Base-by-base conservation (phyloP, 35 echinoderm and acorn worm species). In the Lytechinus pictus region DNA sequence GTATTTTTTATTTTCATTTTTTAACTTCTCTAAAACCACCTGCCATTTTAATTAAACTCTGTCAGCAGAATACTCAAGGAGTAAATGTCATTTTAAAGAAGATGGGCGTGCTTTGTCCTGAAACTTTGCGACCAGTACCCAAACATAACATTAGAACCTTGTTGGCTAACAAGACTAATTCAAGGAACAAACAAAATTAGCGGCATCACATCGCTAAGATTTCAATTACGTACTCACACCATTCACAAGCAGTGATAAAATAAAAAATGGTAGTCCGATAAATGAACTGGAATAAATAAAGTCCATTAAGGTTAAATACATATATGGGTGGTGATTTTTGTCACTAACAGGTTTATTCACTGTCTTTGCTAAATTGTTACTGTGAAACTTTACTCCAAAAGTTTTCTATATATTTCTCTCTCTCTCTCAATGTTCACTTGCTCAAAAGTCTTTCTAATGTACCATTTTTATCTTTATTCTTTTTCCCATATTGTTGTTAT, bases 111-210 rank as follows among this genome's bases (percentile, higher is more conserved):
- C 88, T 90, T 90, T 90, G 88, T 90, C 28, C 52, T 21, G 24
- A 90, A 90, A 54, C 88, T 90, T 54, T 16, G 52, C 9, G 27
- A 89, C 27, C 87, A 33, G 88, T 54, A 44, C 88, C 29, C 88
- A 90, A 90, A 90, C 27, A 51, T 14, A 54, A 90, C 28, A 90
- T 90, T 90, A 90, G 29, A 33, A 33, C 9, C 88, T 90, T 44
- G 88, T 90, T 79, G 66, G 88, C 88, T 90, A 90, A 52, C 88
- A 52, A 4, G 16, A 54, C 88, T 90, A 90, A 90, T 44, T 52
- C 88, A 44, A 90, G 88, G 52, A 54, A 54, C 88, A 90, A 90
- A 90, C 88, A 90, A 90, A 44, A 90, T 90, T 90, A 90, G 88
- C 88, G 16, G 66, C 88, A 90, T 52, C 29, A 27, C 88, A 90